Percentiles rank a stretch among this genome's conserved stretches.
phyloP scores from a whole-genome alignment of 2,797 vertebrate genomes.

The Molossus alvarezi region DNA sequence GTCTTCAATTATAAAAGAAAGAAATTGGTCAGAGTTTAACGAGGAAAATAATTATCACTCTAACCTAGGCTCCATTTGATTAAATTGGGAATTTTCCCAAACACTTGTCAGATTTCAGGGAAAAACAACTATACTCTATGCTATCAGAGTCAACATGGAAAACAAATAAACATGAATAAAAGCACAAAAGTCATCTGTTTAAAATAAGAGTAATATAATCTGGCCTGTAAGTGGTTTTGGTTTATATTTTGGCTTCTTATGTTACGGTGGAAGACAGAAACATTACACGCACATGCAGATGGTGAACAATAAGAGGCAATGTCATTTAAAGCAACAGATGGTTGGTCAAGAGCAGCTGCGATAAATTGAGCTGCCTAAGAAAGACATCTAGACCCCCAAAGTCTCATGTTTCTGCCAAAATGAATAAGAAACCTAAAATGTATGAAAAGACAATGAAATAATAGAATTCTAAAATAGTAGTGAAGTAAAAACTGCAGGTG shows the following conservation, averaged over 20 bases:
- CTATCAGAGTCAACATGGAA: not conserved
- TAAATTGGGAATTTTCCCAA: conserved; percentile 61
- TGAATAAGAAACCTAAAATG: conserved; percentile 43
- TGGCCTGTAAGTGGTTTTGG: conserved; percentile 14
- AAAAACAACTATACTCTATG: conserved; percentile 11
- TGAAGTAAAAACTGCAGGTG: conserved; percentile 53
- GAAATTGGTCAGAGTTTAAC: conserved; percentile 10
- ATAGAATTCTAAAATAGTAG: conserved; percentile 64
- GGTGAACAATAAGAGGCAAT: conserved; percentile 64
- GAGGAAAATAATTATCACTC: not conserved
- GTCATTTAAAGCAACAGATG: conserved; percentile 70
- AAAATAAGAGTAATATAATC: conserved; percentile 71
- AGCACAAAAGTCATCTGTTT: conserved; percentile 45
- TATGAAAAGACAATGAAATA: conserved; percentile 62
- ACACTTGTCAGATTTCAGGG: conserved; percentile 49
- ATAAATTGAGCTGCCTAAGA: conserved; percentile 26
- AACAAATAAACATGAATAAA: conserved; percentile 43
- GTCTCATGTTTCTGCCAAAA: conserved; percentile 4
- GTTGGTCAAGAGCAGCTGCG: conserved; percentile 61
- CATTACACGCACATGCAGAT: not conserved
- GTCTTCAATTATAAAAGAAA: not conserved
- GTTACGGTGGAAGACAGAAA: conserved; percentile 72
- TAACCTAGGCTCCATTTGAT: conserved; percentile 38
- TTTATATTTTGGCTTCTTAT: conserved; percentile 69
- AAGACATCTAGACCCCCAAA: not conserved